Percentiles rank a stretch among this genome's conserved stretches.
These are phyloP conservation scores for Chaenogobius annularis DNA, from an alignment of 2,113 vertebrate genomes.

Conservation along the genomic window DNA sequence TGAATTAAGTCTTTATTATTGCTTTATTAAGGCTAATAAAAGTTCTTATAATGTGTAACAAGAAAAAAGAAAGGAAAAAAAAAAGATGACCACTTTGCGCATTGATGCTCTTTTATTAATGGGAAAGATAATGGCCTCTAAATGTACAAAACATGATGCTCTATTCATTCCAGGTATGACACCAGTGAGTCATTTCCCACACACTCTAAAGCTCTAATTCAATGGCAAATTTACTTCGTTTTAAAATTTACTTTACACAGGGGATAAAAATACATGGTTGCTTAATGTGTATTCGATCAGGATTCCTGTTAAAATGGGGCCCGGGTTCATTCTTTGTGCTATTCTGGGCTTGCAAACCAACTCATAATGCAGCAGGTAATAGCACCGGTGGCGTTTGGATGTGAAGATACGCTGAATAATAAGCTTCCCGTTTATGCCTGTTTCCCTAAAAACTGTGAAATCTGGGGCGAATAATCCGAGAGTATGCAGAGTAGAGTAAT, in stretches of 20 bases:
- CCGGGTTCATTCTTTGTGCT: constrained; percentile 11
- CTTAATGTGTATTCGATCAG: constrained; percentile 34
- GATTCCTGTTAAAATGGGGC: constrained; percentile 29
- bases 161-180: neutral
- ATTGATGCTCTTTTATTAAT: no score
- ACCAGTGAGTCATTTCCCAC: neutral
- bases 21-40: no score
- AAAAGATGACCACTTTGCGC: no score
- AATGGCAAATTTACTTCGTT: neutral
- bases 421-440: constrained; percentile 36
- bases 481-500: neutral
- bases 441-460: constrained; percentile 41
- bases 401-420: constrained; percentile 25
- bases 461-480: constrained; percentile 38
- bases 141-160: neutral
- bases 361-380: constrained; percentile 28
- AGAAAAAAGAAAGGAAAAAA: no score
- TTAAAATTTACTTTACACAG: no score
- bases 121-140: no score
- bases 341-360: constrained; percentile 17
- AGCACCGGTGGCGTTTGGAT: constrained; percentile 21
- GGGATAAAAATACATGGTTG: constrained; percentile 18
- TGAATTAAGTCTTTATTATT: no score
- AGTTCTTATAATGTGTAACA: no score
- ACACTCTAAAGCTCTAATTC: neutral